Base-by-base conservation (phyloP, 35 echinoderm and acorn worm species). In the Heliocidaris tuberculata region DNA sequence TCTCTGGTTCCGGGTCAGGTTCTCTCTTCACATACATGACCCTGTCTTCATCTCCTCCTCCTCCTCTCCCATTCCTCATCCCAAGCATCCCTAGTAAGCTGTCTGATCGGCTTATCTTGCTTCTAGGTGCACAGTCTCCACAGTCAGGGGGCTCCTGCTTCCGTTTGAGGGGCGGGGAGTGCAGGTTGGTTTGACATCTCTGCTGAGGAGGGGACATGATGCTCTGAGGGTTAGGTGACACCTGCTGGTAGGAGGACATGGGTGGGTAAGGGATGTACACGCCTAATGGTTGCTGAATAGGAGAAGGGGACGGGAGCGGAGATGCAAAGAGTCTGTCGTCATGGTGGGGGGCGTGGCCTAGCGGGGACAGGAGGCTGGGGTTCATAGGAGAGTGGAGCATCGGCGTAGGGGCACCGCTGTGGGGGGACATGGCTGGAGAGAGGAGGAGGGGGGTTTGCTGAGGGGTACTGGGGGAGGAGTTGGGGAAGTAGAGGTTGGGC, bases 401-500 rank as follows among this genome's bases (percentile, higher is more conserved):
- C 85, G 94, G 47, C 21, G 65, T 78, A n/a, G 65, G 65, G 21
- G 65, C 65, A 78, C 65, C 15, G 17, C 65, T 78, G 65, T 78
- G 65, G 65, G 65, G 65, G 61, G 94, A 61, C 94, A 95, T 85
- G 94, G 90, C 52, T 48, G 35, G 27, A 47, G 49, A 32, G 94
- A 65, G 48, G 86, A 95, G 19, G 48, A 32, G 56, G 8, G 87
- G 87, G 31, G 29, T 78, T 5, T 78, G 87, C 29, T 89, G 87
- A 59, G 91, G 91, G 19, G 91, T 93, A 29, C 47, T 49, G 31
- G 91, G 91, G 15, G 91, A 49, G 31, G 91, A 93, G 21, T 52
- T 49, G 29, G 91, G 91, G 2, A 59, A 93, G 50, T 85, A 97
- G 50, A 95, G 92, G 30, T 95, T 95, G 92, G 96, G 94, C 88